Evolutionary conservation across 2,888 invertebrate species (phyloP).

Genomic region (Himalopsyche anomala): DNA sequence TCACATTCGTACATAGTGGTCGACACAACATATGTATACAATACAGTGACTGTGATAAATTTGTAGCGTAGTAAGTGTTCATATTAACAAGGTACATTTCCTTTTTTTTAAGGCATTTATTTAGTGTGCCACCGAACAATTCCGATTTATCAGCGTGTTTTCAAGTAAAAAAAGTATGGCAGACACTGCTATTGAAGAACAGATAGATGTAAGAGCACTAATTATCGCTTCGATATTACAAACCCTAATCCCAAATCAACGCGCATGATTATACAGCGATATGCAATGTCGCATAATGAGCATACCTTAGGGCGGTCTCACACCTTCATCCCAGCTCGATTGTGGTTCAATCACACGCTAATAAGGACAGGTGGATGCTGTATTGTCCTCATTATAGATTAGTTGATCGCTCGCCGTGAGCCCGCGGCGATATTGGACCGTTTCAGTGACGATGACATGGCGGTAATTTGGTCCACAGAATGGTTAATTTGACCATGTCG

Average conservation of each 20-base stretch:
- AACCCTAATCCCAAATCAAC: not conserved
- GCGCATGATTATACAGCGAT: not conserved
- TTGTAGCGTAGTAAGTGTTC: no score
- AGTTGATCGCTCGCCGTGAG: constrained; percentile 8
- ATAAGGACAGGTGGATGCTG: constrained; percentile 52
- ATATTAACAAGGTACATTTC: no score
- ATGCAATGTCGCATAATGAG: constrained; percentile 51
- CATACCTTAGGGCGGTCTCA: constrained; percentile 50
- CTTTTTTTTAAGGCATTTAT: no score
- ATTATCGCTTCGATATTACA: not conserved
- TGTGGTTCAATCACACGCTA: constrained; percentile 58
- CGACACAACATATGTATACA: no score
- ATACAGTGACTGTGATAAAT: no score
- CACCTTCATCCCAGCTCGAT: constrained; percentile 48
- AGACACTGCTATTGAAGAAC: no score
- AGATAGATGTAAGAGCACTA: not conserved
- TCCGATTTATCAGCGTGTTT: no score
- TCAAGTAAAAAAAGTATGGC: no score
- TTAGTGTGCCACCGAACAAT: no score
- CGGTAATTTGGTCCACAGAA: constrained; percentile 1
- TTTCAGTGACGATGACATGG: not conserved
- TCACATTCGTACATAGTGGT: no score
- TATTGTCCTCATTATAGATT: constrained; percentile 48
- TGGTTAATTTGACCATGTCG: not conserved
- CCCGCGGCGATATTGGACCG: constrained; percentile 35